Base-by-base conservation (phyloP, 2,888 invertebrate species). In the Ptilodon capucinus region DNA sequence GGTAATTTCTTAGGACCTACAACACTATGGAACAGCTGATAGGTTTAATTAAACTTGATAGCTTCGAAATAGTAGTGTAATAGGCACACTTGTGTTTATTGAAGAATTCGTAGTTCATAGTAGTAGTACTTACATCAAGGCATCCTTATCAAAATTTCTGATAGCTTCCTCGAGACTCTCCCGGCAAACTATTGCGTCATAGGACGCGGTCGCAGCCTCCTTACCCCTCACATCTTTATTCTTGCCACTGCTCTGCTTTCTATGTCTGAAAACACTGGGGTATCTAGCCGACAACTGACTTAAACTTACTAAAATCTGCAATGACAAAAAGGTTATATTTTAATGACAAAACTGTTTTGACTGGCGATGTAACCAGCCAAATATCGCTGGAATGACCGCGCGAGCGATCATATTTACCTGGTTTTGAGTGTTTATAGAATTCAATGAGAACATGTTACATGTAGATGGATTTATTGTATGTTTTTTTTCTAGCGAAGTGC, bases 401-500 rank as follows among this genome's bases (percentile, higher is more conserved):
- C 25, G 28, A 44, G 19, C 46, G 40, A 32, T 36, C 21, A 35
- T 36, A 50, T 61, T 79, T 76, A 87, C 91, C 90, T 91, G 91
- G 71, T 91, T 91, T 84, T 91, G 91, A 68, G 83, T 90, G 71
- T 91, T 91, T 72, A 91, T 56, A 72, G 91, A 90, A 78, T 91
- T 91, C 88, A 91, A 70, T 88, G 91, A 91, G 82, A 91, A 91
- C 91, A 91, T 91, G 86, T 89, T 91, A 90, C 91, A 91, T 91
- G 85, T 79, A 89, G 78, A 77, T 83, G 74, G 76, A 16, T 17
- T 69, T 75, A 77, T 60, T 75, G 64, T 72, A 68, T 84, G 73
- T 81, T 71, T 80, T 81, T 82, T 74, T 79, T 77, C 74, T 78
- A 74, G 66, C 75, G 80, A 76, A 86, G 86, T 86, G 86, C 86